Percentiles rank a stretch among this genome's conserved stretches.
These are phyloP conservation scores for Centropristis striata DNA, from an alignment of 2,113 vertebrate species.

Conservation along the genomic window DNA sequence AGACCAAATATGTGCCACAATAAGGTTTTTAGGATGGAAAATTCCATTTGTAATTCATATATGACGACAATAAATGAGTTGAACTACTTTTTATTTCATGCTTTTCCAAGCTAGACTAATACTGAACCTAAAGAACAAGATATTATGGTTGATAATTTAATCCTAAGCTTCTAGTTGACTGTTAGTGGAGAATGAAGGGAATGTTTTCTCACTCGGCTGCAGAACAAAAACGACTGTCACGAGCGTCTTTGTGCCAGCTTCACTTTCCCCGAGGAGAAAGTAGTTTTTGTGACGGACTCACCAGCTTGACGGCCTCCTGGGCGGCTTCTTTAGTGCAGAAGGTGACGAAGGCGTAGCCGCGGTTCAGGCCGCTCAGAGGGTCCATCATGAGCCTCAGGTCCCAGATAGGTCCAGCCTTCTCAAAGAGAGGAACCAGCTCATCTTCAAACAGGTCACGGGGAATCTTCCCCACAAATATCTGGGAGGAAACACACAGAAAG, in stretches of 20 bases:
- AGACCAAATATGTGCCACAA: no score
- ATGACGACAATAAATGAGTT: no score
- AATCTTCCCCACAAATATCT: conserved; percentile 99
- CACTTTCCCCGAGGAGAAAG: neutral
- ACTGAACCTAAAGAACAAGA: neutral
- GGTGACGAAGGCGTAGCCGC: conserved; percentile 98
- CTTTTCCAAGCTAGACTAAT: neutral
- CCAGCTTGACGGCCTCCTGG: conserved; percentile 97
- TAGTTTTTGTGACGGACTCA: conserved; percentile 74
- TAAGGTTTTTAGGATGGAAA: no score
- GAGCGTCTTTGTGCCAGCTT: neutral
- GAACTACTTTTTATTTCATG: neutral
- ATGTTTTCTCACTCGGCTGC: neutral
- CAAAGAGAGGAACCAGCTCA: conserved; percentile 97
- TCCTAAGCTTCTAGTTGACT: neutral
- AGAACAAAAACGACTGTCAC: neutral
- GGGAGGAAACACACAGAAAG: no score
- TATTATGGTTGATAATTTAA: neutral
- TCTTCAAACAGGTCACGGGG: conserved; percentile 98
- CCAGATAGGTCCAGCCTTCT: conserved; percentile 98
- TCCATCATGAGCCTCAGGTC: conserved; percentile 99
- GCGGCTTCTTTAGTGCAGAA: conserved; percentile 99
- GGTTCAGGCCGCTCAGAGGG: conserved; percentile 96
- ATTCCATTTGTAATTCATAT: no score
- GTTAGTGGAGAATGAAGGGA: neutral